phyloP scores from a whole-genome alignment of 2,797 vertebrate species.

The Anabas testudineus region DNA sequence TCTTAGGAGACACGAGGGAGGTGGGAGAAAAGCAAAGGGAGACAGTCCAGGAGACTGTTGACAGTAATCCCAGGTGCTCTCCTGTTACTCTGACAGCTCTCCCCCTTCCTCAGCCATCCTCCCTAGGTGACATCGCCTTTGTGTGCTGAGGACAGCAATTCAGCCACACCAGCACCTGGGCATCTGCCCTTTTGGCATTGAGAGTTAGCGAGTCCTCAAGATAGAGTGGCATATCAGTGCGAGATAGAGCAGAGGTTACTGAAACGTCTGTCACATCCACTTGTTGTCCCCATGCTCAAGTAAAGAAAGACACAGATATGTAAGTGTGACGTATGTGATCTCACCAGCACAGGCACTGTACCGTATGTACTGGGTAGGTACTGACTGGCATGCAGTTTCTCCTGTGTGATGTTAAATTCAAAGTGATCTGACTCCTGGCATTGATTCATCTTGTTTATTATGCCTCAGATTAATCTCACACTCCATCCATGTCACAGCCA shows the following conservation, averaged over 20 bases:
- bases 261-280: conserved; percentile 21
- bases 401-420: conserved; percentile 32
- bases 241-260: conserved; percentile 54
- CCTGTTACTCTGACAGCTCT: conserved; percentile 77
- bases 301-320: conserved; percentile 9
- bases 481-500: conserved; percentile 61
- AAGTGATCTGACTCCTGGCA: conserved; percentile 60
- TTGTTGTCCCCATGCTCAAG: not conserved
- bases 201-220: conserved; percentile 67
- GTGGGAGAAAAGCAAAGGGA: conserved; percentile 40
- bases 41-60: conserved; percentile 66
- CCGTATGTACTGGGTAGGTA: not conserved
- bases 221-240: conserved; percentile 63
- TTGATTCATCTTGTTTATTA: conserved; percentile 66
- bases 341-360: not conserved
- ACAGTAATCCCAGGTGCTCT: conserved; percentile 82
- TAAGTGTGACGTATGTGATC: conserved; percentile 11
- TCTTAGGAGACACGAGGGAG: conserved; percentile 64
- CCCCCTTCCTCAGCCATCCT: conserved; percentile 61
- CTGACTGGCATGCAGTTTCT: conserved; percentile 4
- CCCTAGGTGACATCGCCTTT: conserved; percentile 74
- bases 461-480: conserved; percentile 63
- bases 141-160: conserved; percentile 83
- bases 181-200: conserved; percentile 81
- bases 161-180: conserved; percentile 73